These are phyloP conservation scores for Anastrepha ludens DNA, from an alignment of 1,140 invertebrate genomes.

Conservation along the genomic window DNA sequence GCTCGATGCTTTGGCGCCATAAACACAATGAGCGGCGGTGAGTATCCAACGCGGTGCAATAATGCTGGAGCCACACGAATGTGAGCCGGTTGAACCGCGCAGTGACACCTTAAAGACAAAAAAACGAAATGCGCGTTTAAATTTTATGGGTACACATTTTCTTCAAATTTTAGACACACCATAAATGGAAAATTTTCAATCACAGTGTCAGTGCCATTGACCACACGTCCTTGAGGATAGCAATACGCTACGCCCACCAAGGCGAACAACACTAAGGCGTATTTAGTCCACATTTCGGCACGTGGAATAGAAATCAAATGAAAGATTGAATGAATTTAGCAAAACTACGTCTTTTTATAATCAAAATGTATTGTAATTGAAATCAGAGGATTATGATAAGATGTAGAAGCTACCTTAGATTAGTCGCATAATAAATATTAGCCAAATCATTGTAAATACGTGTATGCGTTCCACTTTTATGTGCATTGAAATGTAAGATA, in stretches of 20 bases:
- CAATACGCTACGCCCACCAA: conserved; percentile 55
- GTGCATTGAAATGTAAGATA: neutral
- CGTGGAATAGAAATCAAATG: neutral
- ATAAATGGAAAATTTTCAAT: conserved; percentile 68
- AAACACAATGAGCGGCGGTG: conserved; percentile 79
- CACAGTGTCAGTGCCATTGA: conserved; percentile 67
- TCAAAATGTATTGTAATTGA: neutral
- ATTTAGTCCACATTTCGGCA: conserved; percentile 4
- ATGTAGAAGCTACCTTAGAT: neutral
- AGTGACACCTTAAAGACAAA: conserved; percentile 64
- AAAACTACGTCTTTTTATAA: neutral
- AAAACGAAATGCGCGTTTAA: neutral
- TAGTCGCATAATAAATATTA: neutral
- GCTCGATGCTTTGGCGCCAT: conserved; percentile 59
- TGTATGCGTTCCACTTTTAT: neutral
- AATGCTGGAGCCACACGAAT: conserved; percentile 78
- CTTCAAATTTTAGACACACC: conserved; percentile 57
- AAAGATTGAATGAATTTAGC: neutral
- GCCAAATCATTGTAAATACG: neutral
- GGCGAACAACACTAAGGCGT: neutral
- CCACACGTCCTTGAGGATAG: conserved; percentile 62
- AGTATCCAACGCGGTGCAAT: conserved; percentile 76
- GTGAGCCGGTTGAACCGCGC: conserved; percentile 68
- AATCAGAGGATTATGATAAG: neutral
- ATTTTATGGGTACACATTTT: neutral